Evolutionary conservation across 2,113 vertebrate genomes (phyloP).

Genomic region (Dipodomys stephensi): DNA sequence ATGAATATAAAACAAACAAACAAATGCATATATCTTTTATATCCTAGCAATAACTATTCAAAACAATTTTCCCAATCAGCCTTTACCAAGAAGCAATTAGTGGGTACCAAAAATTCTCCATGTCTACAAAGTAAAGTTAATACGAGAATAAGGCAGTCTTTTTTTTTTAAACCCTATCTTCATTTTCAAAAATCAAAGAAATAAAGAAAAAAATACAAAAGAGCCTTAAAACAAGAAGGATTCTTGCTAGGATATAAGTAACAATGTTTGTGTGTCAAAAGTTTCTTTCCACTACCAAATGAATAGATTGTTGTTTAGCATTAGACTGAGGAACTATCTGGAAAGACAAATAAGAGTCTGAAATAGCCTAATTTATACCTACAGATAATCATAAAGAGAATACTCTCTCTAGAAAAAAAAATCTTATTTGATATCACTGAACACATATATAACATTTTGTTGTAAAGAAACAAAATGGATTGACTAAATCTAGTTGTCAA

Average conservation of each 20-base stretch:
- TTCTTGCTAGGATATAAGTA: not conserved
- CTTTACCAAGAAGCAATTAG: not conserved
- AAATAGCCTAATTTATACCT: not conserved
- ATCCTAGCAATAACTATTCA: not conserved
- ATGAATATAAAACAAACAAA: too few relatives aligned
- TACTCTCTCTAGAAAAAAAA: not conserved
- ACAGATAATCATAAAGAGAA: not conserved
- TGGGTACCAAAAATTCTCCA: not conserved
- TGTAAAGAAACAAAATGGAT: not conserved
- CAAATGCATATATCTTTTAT: not conserved
- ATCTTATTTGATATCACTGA: not conserved
- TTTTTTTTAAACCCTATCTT: not conserved
- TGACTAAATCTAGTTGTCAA: slow-evolving; percentile 16
- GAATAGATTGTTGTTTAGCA: not conserved
- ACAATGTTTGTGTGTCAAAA: not conserved
- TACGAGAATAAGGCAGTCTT: not conserved
- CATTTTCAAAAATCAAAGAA: slow-evolving; percentile 33
- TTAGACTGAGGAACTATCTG: not conserved
- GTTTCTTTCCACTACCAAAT: not conserved
- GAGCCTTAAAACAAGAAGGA: not conserved
- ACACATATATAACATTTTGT: not conserved
- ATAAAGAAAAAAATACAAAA: not conserved
- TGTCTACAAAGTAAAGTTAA: not conserved
- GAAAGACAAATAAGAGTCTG: not conserved
- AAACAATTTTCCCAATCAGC: not conserved